Evolutionary conservation across 2,113 vertebrate genomes (phyloP), one percentile per base, ranked within the genome.

Genomic region (Larimichthys polyactis): DNA sequence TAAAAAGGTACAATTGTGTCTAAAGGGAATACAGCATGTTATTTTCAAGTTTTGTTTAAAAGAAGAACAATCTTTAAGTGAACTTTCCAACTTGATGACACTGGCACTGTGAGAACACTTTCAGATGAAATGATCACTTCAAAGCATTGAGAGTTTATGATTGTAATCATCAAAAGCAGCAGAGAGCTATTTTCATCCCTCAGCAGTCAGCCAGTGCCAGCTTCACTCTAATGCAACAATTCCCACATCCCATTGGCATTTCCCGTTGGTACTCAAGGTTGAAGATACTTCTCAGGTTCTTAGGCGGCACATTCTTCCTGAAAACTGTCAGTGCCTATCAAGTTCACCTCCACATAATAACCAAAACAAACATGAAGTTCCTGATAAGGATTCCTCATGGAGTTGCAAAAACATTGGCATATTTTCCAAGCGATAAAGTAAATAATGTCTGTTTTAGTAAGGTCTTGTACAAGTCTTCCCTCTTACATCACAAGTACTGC

Each of bases 131-230:
- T 44, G 24, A 83, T 76, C 0, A 24, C 75, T 84, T 89, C 83
- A 89, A 89, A 86, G 62, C 66, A 54, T 14, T 46, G 57, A 73
- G 44, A 60, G 54, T 82, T 82, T 60, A 52, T 62, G 79, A 90
- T 83, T 8, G 19, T 52, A 89, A 89, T 90, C 75, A 90, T 89
- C 84, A 89, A 86, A 57, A 89, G 78, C 71, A 79, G 46, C 20
- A 14, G 17, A 71, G 69, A 77, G 74, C 0, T 87, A 76, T 87
- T 89, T 90, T 86, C 60, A 74, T 87, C 55, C 16, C 6, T 82
- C 44, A 77, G 49, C 71, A 83, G 77, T 78, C 52, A 60, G 60
- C 19, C n/a, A 75, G 55, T 59, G 79, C 82, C 71, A 83, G 73
- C 55, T 22, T 85, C 40, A 83, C 63, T 59, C 74, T 24, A 4